Conservation (phyloP, 2,113 vertebrate species). For the Chaetorhynchus papuensis region DNA sequence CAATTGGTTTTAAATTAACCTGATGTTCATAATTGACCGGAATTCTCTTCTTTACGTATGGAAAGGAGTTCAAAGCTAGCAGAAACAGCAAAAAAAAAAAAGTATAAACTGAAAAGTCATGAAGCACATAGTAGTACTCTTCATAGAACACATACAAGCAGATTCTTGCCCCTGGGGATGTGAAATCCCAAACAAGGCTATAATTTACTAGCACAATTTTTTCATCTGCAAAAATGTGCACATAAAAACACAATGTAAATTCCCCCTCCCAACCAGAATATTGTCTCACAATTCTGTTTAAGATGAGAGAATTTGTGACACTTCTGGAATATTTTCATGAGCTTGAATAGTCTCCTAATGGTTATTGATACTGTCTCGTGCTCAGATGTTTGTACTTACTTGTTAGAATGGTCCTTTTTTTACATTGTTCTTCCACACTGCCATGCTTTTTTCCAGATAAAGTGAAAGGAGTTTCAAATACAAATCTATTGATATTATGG, state of each 20-base stretch:
- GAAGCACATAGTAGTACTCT: background rate
- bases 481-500: constrained; percentile 91
- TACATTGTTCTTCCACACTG: constrained; percentile 93
- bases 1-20: constrained; percentile 90
- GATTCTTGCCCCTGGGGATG: background rate
- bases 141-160: background rate
- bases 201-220: background rate
- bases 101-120: background rate
- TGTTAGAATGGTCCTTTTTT: constrained; percentile 85
- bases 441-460: constrained; percentile 95
- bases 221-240: background rate
- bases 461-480: constrained; percentile 95
- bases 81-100: background rate
- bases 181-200: background rate
- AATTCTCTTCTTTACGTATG: constrained; percentile 95
- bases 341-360: background rate
- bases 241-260: background rate
- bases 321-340: background rate
- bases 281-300: background rate
- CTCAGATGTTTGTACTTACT: constrained; percentile 71
- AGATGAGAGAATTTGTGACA: background rate
- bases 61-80: constrained; percentile 87
- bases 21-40: constrained; percentile 87
- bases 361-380: background rate
- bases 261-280: background rate